Evolutionary conservation across 2,113 vertebrate species (phyloP).

Genomic region (Corythoichthys intestinalis): DNA sequence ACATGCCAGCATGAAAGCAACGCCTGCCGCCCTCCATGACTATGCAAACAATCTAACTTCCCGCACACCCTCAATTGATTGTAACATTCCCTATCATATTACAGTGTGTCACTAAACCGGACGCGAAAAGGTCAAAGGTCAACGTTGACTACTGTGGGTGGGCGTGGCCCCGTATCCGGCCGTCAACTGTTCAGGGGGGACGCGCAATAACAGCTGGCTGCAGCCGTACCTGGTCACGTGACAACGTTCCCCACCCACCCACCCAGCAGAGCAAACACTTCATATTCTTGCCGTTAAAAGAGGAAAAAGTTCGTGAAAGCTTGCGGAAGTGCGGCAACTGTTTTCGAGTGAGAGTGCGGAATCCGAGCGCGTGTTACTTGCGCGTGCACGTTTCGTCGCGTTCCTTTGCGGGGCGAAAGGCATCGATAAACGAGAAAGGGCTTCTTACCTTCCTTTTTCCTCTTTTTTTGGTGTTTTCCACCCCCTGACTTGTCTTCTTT

Average conservation of each 20-base stretch:
- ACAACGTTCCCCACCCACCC: not conserved
- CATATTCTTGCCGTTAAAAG: not conserved
- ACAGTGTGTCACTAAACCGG: not conserved
- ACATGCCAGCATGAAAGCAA: not conserved
- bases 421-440: not conserved
- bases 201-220: not conserved
- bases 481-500: not conserved
- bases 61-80: not conserved
- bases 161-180: slow-evolving; percentile 1
- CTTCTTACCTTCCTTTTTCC: not conserved
- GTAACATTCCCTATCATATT: not conserved
- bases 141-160: not conserved
- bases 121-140: slow-evolving; percentile 1
- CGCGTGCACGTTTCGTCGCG: not conserved
- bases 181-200: not conserved
- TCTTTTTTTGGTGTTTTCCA: not conserved
- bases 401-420: not conserved
- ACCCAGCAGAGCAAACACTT: not conserved
- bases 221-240: not conserved
- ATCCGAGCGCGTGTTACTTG: not conserved
- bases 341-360: not conserved
- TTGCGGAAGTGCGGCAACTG: not conserved
- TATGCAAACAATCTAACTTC: not conserved
- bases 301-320: not conserved
- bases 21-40: not conserved